Conservation (phyloP, 2,888 invertebrate species). For the Eristalis arbustorum region DNA sequence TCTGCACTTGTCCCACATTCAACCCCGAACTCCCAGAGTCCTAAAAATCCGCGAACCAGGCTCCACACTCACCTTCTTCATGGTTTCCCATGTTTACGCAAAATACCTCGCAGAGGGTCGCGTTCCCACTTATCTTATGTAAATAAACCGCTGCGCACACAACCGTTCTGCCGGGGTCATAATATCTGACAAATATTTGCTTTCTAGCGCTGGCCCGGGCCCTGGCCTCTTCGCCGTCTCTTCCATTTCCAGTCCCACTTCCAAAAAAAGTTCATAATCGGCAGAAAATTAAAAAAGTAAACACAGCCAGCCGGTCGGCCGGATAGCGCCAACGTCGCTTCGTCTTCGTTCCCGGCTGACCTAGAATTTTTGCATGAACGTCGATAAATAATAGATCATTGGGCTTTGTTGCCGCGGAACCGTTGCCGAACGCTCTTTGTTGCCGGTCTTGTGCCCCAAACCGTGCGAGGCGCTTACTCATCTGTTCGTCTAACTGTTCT, state of each 20-base stretch:
- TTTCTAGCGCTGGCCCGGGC: neutral
- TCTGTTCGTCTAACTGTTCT: constrained; percentile 21
- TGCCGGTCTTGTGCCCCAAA: constrained; percentile 2
- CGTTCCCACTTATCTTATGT: neutral
- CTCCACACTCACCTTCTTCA: neutral
- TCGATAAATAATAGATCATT: constrained; percentile 25
- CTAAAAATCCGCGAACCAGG: neutral
- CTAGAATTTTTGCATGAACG: constrained; percentile 23
- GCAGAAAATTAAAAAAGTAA: neutral
- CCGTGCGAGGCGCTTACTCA: constrained; percentile 2
- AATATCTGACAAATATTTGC: neutral
- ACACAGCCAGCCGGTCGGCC: neutral
- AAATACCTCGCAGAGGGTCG: neutral
- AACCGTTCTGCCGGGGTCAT: neutral
- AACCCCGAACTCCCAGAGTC: neutral
- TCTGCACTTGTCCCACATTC: neutral
- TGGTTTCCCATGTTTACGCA: neutral
- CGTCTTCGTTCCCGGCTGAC: constrained; percentile 9
- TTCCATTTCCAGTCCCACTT: neutral
- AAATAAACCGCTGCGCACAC: neutral
- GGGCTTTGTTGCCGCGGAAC: neutral
- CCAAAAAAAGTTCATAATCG: neutral
- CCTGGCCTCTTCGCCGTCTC: neutral
- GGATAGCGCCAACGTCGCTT: neutral
- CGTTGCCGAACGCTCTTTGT: constrained; percentile 14